Evolutionary conservation across 2,888 invertebrate genomes (phyloP), one percentile per base, ranked within the genome.

Genomic region (Rhamphomyia laevipes): DNA sequence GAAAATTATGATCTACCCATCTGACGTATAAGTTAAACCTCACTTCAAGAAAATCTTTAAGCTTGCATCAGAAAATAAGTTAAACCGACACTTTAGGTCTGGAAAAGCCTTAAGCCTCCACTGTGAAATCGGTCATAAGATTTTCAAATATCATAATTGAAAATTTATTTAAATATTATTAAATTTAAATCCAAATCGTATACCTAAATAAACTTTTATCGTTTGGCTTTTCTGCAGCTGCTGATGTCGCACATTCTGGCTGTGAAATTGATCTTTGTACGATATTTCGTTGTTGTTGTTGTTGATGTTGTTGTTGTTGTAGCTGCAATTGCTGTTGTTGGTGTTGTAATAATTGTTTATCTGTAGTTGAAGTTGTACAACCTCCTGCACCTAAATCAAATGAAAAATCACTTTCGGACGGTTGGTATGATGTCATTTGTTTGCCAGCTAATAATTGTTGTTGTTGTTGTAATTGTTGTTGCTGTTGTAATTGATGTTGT

Each of bases 401-500:
- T 50, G 62, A 59, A 53, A 62, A 61, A 58, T 62, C 62, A 58
- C 62, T 62, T 57, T 61, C 62, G 59, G 62, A 62, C 59, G 61
- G 62, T 52, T 60, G 62, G 55, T 58, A 59, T 55, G 60, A 59
- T 56, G 58, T 52, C 50, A 58, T 56, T 47, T 55, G 58, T 52
- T 59, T 56, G 16, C 56, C 53, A 52, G 56, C 53, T 33, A 55
- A 49, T 51, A 56, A 51, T 42, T 56, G 57, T 46, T 58, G 57
- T 43, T 55, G 56, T 48, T 56, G 58, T 48, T 58, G 57, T 47
- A 57, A 43, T 44, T 58, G 58, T 27, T 58, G 58, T 45, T 57
- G 57, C 50, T 57, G 60, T 45, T 59, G 56, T 44, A 57, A 51
- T 50, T 58, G 58, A 48, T 57, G 57, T 43, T 58, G 57, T 46